Conservation (phyloP, 2,113 vertebrate genomes). For the Varanus salvator region DNA sequence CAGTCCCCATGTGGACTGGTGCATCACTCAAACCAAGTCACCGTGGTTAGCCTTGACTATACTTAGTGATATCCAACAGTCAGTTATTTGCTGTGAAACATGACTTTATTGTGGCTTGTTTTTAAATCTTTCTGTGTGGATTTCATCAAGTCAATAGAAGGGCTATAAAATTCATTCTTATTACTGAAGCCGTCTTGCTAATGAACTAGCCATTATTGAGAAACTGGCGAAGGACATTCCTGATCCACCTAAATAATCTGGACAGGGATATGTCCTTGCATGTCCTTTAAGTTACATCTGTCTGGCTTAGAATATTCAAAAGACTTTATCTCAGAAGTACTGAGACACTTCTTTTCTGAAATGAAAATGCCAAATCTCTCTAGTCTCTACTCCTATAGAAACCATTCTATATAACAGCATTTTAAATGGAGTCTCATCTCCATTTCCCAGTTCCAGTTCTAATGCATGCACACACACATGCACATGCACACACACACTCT, state of each 20-base stretch:
- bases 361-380: conserved; percentile 20
- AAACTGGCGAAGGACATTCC: not conserved
- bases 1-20: no score
- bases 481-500: no score
- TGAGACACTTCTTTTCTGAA: conserved; percentile 7
- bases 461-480: no score
- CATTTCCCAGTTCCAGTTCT: conserved; percentile 1
- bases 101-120: not conserved
- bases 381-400: not conserved
- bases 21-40: no score
- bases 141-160: not conserved
- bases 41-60: no score
- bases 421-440: not conserved
- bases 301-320: not conserved
- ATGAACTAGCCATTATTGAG: not conserved
- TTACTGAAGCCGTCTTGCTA: not conserved
- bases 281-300: not conserved
- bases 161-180: not conserved
- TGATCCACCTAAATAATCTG: not conserved
- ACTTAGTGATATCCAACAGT: not conserved
- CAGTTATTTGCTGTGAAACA: not conserved
- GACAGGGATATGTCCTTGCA: not conserved
- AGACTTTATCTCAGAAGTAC: not conserved
- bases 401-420: not conserved
- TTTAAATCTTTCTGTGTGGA: not conserved